Base-by-base conservation (phyloP, 2,797 vertebrate genomes). In the Diglossa cyanea region DNA sequence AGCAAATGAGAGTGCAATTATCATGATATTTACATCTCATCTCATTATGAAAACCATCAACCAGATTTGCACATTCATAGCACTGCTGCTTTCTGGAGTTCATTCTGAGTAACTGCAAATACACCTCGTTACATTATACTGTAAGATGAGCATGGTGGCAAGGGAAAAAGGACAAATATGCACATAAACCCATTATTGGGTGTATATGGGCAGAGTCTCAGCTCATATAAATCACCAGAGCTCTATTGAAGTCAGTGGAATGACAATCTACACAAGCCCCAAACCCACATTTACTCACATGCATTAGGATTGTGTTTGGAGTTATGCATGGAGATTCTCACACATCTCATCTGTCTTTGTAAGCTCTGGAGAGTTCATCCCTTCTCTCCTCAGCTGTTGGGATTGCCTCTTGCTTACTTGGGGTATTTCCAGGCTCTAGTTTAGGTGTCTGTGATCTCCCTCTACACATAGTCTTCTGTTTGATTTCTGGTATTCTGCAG, bases 11-110 rank as follows among this genome's bases (percentile, higher is more conserved):
- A 91, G 35, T 57, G 62, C 85, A 93, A 95, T 92, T 94, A 93
- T 91, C 93, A 94, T 92, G 79, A 90, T 96, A 94, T 93, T 95
- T 91, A 93, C 93, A 96, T 94, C 93, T 90, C 73, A 95, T 84
- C 63, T 79, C 90, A 87, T 93, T 95, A 97, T 30, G 73, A 85
- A 94, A 58, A 78, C 73, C 80, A 81, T 91, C 5, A 7, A 55
- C 77, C 82, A 96, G 54, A 93, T 93, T 77, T 96, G 85, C 74
- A 89, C 82, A 86, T 85, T 86, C 74, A 48, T 30, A 78, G n/a
- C 39, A 33, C 53, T 89, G 72, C 72, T 90, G 83, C 65, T 87
- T 96, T 78, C 63, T 54, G 47, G 39, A 74, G 62, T 63, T 63
- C 51, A 63, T 90, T 74, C 48, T 90, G 80, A 15, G 1, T 67